These are phyloP conservation scores for Drosophila fungiperda DNA, from an alignment of 2,888 invertebrate species.

Conservation along the genomic window DNA sequence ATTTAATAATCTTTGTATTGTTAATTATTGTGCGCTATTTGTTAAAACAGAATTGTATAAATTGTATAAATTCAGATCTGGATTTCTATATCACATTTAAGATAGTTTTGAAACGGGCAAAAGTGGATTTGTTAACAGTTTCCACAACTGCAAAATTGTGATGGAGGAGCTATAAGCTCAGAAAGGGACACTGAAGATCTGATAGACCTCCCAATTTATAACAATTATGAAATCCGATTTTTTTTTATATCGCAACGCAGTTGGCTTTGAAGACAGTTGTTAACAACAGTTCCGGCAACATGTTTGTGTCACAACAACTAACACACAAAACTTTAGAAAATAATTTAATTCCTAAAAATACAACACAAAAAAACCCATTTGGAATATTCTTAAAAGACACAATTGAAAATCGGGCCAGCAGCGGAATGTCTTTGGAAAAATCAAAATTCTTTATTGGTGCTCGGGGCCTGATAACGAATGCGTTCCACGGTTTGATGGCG, in stretches of 20 bases:
- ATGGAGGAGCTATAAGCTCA: too few relatives aligned
- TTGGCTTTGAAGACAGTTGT: neutral
- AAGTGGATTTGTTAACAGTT: too few relatives aligned
- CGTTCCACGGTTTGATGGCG: constrained; percentile 10
- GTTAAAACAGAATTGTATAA: neutral
- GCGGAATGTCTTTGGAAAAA: constrained; percentile 55
- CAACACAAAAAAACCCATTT: constrained; percentile 8
- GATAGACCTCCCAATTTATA: too few relatives aligned
- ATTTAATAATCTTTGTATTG: neutral
- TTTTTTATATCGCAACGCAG: neutral
- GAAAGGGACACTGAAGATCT: too few relatives aligned
- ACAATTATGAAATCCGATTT: too few relatives aligned
- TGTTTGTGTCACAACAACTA: constrained; percentile 8
- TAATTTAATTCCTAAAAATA: constrained; percentile 13
- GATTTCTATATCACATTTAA: too few relatives aligned
- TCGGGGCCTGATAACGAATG: constrained; percentile 5
- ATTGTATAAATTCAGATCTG: neutral
- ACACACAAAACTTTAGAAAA: constrained; percentile 7
- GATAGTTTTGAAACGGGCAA: too few relatives aligned
- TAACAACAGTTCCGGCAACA: constrained; percentile 23
- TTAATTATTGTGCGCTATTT: neutral
- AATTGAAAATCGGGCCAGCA: constrained; percentile 13
- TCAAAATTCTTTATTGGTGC: constrained; percentile 45
- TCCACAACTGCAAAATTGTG: too few relatives aligned
- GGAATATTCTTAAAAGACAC: constrained; percentile 8